Evolutionary conservation across 2,113 vertebrate species (phyloP).

Genomic region (Rhinolophus ferrumequinum): DNA sequence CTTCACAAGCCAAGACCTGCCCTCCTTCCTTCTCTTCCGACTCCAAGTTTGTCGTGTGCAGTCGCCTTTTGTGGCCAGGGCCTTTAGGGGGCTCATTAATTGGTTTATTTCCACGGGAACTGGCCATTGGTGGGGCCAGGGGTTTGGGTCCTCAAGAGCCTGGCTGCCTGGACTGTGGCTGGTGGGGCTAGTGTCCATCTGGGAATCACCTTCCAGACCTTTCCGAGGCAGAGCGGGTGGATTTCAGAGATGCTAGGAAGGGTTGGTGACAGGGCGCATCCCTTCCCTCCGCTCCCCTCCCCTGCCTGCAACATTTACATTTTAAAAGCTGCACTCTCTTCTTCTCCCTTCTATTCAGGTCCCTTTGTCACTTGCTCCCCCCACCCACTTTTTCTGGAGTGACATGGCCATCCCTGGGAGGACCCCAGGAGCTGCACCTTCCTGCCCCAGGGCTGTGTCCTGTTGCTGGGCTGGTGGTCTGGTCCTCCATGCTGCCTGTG

Average conservation of each 20-base stretch:
- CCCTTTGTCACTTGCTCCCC: background rate
- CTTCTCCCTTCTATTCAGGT: rapidly evolving
- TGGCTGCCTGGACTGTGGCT: background rate
- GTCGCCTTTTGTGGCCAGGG: background rate
- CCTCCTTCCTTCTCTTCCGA: background rate
- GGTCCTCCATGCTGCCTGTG: background rate
- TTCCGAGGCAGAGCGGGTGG: too few species aligned
- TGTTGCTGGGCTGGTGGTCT: background rate
- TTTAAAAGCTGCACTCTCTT: rapidly evolving
- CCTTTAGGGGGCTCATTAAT: background rate
- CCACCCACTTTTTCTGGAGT: background rate
- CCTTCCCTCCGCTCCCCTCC: rapidly evolving
- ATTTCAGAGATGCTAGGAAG: background rate
- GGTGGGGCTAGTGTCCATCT: background rate
- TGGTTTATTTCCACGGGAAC: background rate
- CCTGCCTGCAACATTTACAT: rapidly evolving
- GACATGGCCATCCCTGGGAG: too few species aligned
- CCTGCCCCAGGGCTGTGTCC: too few species aligned
- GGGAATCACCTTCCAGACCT: background rate
- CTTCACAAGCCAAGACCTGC: background rate
- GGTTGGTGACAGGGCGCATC: rapidly evolving
- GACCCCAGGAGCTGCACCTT: background rate
- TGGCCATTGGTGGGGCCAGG: background rate
- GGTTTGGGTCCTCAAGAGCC: background rate
- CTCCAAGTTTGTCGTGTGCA: background rate